Base-by-base conservation (phyloP, 1,140 invertebrate species). In the Coenobita brevimanus region DNA sequence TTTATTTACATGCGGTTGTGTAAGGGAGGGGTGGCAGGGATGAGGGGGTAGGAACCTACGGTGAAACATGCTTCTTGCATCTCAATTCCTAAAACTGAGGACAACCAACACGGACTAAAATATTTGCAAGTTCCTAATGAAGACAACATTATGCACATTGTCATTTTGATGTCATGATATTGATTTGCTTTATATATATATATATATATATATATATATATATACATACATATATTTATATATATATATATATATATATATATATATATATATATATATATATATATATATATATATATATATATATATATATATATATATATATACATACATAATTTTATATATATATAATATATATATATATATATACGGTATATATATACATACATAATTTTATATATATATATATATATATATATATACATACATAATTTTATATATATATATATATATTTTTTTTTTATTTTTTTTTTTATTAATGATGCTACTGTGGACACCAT, bases 161-260 rank as follows among this genome's bases (percentile, higher is more conserved):
- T 82, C 86, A 88, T 88, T 88, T 88, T 88, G 86, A 88, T 88
- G 86, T 88, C 86, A 88, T 88, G 78, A 88, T 88, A 50, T 50
- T 50, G 46, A 50, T 50, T 50, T 33, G 33, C n/a, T 27, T 33
- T 27, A 24, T 69, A 33, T 69, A 69, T 33, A 50, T 69, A 33
- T 69, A 69, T 33, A 10, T 69, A 24, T 27, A 8, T 69, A 69
- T 69, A 8, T 69, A 69, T 24, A 6, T n/a, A n/a, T n/a, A n/a
- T n/a, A n/a, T 27, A 24, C n/a, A 33, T 69, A 69, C n/a, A 50
- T 69, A 33, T 69, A 69, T 33, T 27, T 69, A 24, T 27, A 8
- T 69, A 69, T 69, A 8, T 69, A 69, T 24, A 6, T n/a, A n/a
- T 27, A 24, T 69, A 33, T 69, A 69, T 33, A 50, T 69, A 33